A percentile compares a stretch with the other conserved stretches of the same genome.
Conservation (phyloP, 2,888 invertebrate genomes). For the Drosophila gaucha region DNA sequence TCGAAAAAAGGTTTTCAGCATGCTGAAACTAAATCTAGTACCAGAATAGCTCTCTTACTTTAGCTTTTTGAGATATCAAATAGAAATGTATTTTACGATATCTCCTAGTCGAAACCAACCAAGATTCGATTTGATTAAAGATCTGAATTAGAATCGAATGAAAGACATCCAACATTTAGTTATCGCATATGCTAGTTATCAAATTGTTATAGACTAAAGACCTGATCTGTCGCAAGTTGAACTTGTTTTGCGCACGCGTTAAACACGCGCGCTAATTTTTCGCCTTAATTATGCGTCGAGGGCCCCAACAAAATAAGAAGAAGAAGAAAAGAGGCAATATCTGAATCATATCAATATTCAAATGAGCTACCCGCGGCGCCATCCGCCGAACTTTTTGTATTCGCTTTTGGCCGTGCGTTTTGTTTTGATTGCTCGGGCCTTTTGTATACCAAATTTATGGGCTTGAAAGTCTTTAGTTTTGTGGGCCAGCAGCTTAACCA, state of each 20-base stretch:
- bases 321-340: conserved; percentile 37
- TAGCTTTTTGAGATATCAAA: too few relatives aligned
- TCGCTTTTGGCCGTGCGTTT: conserved; percentile 51
- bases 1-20: too few relatives aligned
- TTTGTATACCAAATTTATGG: conserved; percentile 64
- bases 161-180: too few relatives aligned
- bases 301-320: not conserved
- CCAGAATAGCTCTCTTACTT: too few relatives aligned
- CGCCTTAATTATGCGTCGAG: conserved; percentile 60
- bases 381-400: conserved; percentile 17
- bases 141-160: too few relatives aligned
- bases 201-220: conserved; percentile 4
- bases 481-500: conserved; percentile 26
- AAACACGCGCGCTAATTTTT: conserved; percentile 76
- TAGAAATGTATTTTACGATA: not conserved
- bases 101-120: not conserved
- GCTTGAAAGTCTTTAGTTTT: conserved; percentile 35
- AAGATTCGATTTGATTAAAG: not conserved
- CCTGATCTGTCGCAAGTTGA: conserved; percentile 17
- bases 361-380: conserved; percentile 59
- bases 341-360: conserved; percentile 74
- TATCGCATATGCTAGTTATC: too few relatives aligned
- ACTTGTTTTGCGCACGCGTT: conserved; percentile 71
- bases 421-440: conserved; percentile 66
- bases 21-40: too few relatives aligned